phyloP scores from a whole-genome alignment of 37 sponge, comb jelly and placozoan species.

The Spongia lamella region DNA sequence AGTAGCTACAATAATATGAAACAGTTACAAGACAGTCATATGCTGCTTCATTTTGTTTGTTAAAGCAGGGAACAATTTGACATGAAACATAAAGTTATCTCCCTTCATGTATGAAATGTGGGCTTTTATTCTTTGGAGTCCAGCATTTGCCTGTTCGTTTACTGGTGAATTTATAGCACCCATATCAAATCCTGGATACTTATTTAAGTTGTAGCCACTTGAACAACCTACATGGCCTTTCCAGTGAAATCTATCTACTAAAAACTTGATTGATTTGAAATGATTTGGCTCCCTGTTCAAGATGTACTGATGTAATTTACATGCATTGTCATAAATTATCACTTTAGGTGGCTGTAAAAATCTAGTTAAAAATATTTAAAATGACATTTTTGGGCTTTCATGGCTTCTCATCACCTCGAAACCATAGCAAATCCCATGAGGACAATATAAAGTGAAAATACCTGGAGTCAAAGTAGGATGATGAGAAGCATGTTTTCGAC shows the following conservation, averaged over 20 bases:
- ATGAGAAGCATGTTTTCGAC: background rate
- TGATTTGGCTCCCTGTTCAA: constrained; percentile 24
- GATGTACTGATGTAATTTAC: constrained; percentile 8
- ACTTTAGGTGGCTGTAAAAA: background rate
- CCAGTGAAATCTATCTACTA: constrained; percentile 21
- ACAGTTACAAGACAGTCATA: no score
- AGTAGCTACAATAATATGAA: no score
- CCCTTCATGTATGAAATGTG: no score
- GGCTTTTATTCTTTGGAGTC: no score
- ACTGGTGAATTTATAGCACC: constrained; percentile 1
- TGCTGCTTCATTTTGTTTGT: no score
- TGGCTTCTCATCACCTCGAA: constrained; percentile 1
- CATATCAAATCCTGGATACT: no score
- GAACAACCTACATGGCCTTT: constrained; percentile 19
- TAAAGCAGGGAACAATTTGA: no score
- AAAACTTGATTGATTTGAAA: constrained; percentile 1
- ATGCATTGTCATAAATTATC: constrained; percentile 39
- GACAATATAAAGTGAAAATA: constrained; percentile 5
- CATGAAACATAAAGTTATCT: no score
- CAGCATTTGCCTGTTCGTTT: constrained; percentile 15
- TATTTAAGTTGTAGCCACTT: background rate
- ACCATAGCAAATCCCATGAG: constrained; percentile 10
- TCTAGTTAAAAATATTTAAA: constrained; percentile 8
- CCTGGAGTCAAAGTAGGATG: constrained; percentile 6
- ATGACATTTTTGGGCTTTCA: no score